A percentile compares a stretch with the other conserved stretches of the same genome.
phyloP scores from a whole-genome alignment of 2,797 vertebrate species.

The Helicolenus hilgendorfi region DNA sequence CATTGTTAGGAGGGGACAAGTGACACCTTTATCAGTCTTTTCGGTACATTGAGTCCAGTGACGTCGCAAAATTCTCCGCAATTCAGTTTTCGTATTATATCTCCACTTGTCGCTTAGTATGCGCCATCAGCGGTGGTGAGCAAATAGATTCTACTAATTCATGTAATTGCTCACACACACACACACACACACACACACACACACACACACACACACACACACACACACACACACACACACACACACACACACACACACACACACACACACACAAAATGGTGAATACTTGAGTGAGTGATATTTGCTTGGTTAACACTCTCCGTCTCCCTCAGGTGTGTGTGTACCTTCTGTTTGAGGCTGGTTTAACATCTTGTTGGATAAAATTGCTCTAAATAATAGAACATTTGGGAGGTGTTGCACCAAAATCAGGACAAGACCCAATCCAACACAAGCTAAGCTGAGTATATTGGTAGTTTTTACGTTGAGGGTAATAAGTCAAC shows the following conservation, averaged over 20 bases:
- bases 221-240: no score
- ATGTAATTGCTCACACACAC: neutral
- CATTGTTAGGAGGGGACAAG: neutral
- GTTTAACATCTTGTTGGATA: neutral
- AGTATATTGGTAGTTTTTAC: neutral
- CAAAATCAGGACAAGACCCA: neutral
- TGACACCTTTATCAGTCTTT: neutral
- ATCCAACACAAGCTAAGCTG: neutral
- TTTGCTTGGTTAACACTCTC: neutral
- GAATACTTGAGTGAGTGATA: neutral
- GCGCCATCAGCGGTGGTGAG: conserved; percentile 6
- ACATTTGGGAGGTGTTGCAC: neutral
- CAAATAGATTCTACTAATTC: neutral
- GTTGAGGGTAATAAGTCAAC: neutral
- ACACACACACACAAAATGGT: neutral
- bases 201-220: no score
- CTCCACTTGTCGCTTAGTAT: neutral
- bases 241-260: no score
- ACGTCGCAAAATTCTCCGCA: neutral
- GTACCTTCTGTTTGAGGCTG: neutral
- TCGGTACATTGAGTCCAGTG: neutral
- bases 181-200: no score
- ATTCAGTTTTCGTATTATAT: conserved; percentile 22
- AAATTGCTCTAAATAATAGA: neutral
- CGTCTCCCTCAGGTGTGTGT: neutral